Evolutionary conservation across 2,113 vertebrate species (phyloP), one percentile per base, ranked within the genome.

Genomic region (Leuciscus idus): DNA sequence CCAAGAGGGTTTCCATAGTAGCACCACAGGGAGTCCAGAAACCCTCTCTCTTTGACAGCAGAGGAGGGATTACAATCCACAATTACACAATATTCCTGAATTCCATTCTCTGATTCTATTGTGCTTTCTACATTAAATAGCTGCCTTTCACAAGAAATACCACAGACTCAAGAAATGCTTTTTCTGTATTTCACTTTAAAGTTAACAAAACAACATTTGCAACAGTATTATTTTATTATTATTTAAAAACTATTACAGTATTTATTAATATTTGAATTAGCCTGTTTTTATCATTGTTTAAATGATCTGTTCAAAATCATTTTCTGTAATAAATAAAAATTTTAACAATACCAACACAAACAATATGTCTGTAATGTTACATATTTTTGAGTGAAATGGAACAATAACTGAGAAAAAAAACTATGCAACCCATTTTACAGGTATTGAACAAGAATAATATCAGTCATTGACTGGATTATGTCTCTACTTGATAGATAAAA

Each of bases 1-100:
- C 83, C n/a, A 46, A 43, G 72, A 75, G 50, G 39, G 84, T 88
- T 85, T n/a, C 87, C 75, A 88, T 87, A 83, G 89, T 46, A 85
- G 75, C 85, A 52, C 23, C 28, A 80, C 59, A 46, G 84, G 80
- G 64, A 50, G 62, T 30, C 61, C 73, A 84, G 59, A 76, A 62
- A 52, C 72, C 76, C 50, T 84, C 75, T 73, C 68, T 81, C 72
- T 83, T 50, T 30, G 30, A 57, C 57, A 70, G 23, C 80, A 23
- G 76, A 89, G 61, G 33, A 48, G 28, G 43, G 28, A 86, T 36
- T 72, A 33, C 73, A 28, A 70, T 66, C 61, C 77, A 77, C 30
- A 59, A 57, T 75, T 64, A 80, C 33, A 66, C 74, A 48, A 50
- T 36, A 23, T 21, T 77, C 11, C 68, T 66, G 0, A 77, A 81